Evolutionary conservation across 2,113 vertebrate species (phyloP), one percentile per base, ranked within the genome.

Genomic region (Neogobius melanostomus): DNA sequence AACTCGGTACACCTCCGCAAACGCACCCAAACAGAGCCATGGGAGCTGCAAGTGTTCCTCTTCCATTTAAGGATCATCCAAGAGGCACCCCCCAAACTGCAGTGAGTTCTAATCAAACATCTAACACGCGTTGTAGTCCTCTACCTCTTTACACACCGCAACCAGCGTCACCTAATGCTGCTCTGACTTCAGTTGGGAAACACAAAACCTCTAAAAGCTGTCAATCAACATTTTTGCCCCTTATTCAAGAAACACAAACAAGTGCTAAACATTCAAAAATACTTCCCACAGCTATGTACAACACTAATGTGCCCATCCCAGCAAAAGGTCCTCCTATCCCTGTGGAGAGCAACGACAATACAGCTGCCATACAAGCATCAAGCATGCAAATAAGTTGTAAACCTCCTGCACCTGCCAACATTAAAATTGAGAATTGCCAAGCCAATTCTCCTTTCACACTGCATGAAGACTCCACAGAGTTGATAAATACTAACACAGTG

Each of bases 341-440:
- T n/a, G 8, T 2, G 44, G 89, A 87, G 82, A 84, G 94, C 17
- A 90, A 90, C 42, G 93, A 88, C 82, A 91, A 64, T 73, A 21
- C 93, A n/a, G 79, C 91, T 46, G 46, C 91, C 54, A 47, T 92
- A 36, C 90, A 93, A 76, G 85, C 92, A 59, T 84, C 91, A n/a
- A 89, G 90, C 48, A 14, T 94, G 81, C 93, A 93, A 36, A 92
- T 92, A 70, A 76, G 92, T 62, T 84, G 91, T 71, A 94, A 93
- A 87, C 89, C 92, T 46, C 87, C 89, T 86, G 89, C 94, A 80
- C 91, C 94, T 75, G 88, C 93, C 17, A 94, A 91, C 74, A 81
- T 93, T 11, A 93, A 93, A 68, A 93, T 1, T 8, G 78, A 91
- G 86, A 91, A 84, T 79, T 84, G 86, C 14, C 86, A 90, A 74